Evolutionary conservation across 2,797 vertebrate genomes (phyloP), one percentile per base, ranked within the genome.

Genomic region (Argyrosomus regius): DNA sequence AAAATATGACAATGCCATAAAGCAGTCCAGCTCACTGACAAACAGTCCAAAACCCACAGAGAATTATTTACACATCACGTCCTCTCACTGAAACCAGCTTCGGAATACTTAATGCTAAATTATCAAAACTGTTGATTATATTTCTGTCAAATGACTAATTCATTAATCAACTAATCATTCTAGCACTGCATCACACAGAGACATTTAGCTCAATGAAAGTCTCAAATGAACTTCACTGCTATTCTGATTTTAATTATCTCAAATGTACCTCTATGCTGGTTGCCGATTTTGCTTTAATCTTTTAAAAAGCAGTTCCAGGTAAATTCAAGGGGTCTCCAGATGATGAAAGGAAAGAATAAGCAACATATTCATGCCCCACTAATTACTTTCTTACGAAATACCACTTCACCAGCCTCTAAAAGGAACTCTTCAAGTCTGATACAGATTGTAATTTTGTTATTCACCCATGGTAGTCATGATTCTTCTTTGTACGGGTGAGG

Each of bases 401-500:
- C 24, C 7, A 12, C 43, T 13, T 1, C 24, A 13, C 5, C 6
- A 57, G 24, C 12, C 10, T n/a, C 6, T 7, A 11, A 49, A 50
- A 59, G 4, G 18, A 2, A 18, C 35, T n/a, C 35, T 9, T 39
- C 35, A 49, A 17, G 20, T 45, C 48, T 52, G 31, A 53, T 2
- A 60, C 1, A 17, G 43, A 75, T 49, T 53, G 22, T 45, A 48
- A 54, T 54, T 43, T 71, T 72, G 62, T 13, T 70, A 70, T 85
- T 75, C 67, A 28, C 24, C 24, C 17, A 1, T 6, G 2, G 71
- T 45, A 3, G 50, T 6, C 46, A 3, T 63, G 48, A 75, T 50
- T 81, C 70, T 60, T 59, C 48, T 76, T 66, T 74, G 58, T 82
- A 69, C 59, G 72, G 20, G 22, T 0, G 0, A 73, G 61, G 69